Base-by-base conservation (phyloP, 2,888 invertebrate genomes). In the Temnothorax ravouxi region DNA sequence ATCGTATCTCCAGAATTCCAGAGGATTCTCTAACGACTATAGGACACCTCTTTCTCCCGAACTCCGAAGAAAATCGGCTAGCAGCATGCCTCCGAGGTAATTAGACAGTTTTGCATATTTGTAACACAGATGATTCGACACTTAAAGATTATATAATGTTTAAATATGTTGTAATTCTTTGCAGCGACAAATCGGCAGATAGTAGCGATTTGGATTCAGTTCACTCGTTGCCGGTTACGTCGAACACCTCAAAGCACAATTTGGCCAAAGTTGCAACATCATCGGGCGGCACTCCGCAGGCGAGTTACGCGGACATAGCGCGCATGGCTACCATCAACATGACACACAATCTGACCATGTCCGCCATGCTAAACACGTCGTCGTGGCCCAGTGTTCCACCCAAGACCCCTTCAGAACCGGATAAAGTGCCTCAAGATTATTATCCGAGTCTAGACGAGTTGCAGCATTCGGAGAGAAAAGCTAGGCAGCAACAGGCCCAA, bases 201-300 rank as follows among this genome's bases (percentile, higher is more conserved):
- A 98, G 98, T 91, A 97, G 97, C 93, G 97, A 97, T 95, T 96
- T 97, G 92, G 98, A 98, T 93, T 98, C 98, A 21, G 97, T 98
- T 89, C 98, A 98, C 95, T 98, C 98, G 89, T 95, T 98, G 92
- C 98, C 98, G 41, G 96, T 97, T 34, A 95, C 95, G 44, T 95
- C 95, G 29, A 95, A 95, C 44, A 94, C 95, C 8, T 94, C 95
- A n/a, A 94, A 95, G 87, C 94, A 94, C 88, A 91, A 93, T 91
- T 89, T 93, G 61, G 93, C 92, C 8, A 94, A 94, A 88, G 92
- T 91, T 69, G 87, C 95, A 90, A 88, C 92, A 88, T 91, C 95
- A 88, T 91, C 95, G 92, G 90, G 95, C 92, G 94, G 94, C 81
- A 94, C 96, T 56, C 95, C 95, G 18, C 95, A 95, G 92, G 96